These are phyloP conservation scores for Urosaurus nigricauda DNA, from an alignment of 2,797 vertebrate genomes.

Conservation along the genomic window DNA sequence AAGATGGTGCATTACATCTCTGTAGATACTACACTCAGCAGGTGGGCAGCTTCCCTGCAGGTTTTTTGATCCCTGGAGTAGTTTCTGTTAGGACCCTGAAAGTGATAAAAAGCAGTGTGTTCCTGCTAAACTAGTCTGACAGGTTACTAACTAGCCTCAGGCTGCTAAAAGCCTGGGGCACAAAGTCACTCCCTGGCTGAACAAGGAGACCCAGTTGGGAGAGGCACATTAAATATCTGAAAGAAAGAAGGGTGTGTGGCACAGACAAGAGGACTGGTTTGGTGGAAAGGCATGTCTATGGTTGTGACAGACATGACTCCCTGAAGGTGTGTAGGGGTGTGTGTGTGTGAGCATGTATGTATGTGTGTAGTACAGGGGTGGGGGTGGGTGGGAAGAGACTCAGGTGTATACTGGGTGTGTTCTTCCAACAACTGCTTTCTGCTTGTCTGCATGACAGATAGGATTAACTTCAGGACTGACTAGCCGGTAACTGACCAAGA, in stretches of 20 bases:
- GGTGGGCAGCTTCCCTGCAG: background rate
- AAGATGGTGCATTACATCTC: background rate
- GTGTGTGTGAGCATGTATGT: background rate
- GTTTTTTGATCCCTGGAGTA: background rate
- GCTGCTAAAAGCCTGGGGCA: constrained; percentile 4
- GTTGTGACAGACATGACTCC: constrained; percentile 1
- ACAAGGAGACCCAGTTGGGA: constrained; percentile 48
- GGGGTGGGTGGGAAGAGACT: background rate
- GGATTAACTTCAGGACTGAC: background rate
- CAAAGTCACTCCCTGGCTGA: constrained; percentile 52
- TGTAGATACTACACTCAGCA: constrained; percentile 2
- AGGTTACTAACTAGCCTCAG: constrained; percentile 54
- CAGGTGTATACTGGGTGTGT: background rate
- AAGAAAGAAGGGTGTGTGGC: constrained; percentile 8
- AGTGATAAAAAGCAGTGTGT: constrained; percentile 61
- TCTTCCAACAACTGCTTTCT: background rate
- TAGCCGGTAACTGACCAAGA: background rate
- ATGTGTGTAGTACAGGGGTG: background rate
- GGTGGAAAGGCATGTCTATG: background rate
- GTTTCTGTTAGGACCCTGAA: constrained; percentile 14
- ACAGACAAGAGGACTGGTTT: constrained; percentile 21
- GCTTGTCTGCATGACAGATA: background rate
- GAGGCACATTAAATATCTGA: background rate
- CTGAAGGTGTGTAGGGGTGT: background rate
- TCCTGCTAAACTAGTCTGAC: constrained; percentile 65